phyloP scores from a whole-genome alignment of 2,888 invertebrate genomes.

The Achlya flavicornis region DNA sequence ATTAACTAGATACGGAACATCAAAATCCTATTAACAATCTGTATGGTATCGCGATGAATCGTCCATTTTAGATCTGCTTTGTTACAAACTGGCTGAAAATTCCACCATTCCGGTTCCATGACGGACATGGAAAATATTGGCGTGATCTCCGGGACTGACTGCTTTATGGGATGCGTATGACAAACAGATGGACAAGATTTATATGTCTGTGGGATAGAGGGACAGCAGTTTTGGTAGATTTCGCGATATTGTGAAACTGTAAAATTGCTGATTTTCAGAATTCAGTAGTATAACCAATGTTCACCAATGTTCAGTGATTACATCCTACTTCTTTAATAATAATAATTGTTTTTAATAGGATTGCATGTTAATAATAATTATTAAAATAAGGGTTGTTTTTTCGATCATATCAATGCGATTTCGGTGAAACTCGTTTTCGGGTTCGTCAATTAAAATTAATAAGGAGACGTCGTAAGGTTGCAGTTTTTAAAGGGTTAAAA shows the following conservation, averaged over 20 bases:
- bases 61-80: no score
- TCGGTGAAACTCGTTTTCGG: neutral
- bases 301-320: no score
- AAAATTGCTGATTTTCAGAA: no score
- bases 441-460: neutral
- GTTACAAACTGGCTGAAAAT: neutral
- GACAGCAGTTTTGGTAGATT: neutral
- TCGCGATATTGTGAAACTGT: neutral
- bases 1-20: no score
- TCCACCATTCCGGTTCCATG: neutral
- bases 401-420: constrained; percentile 1
- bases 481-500: neutral
- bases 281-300: no score
- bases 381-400: neutral
- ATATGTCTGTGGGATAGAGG: neutral
- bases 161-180: constrained; percentile 10
- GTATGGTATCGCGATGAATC: no score
- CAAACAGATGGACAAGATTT: constrained; percentile 8
- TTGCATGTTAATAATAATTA: no score
- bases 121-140: constrained; percentile 2
- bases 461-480: neutral
- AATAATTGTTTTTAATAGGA: no score
- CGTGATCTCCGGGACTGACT: constrained; percentile 4
- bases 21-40: no score
- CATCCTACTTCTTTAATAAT: no score